These are phyloP conservation scores for Acipenser oxyrinchus DNA, from an alignment of 2,797 vertebrate species.

Conservation along the genomic window DNA sequence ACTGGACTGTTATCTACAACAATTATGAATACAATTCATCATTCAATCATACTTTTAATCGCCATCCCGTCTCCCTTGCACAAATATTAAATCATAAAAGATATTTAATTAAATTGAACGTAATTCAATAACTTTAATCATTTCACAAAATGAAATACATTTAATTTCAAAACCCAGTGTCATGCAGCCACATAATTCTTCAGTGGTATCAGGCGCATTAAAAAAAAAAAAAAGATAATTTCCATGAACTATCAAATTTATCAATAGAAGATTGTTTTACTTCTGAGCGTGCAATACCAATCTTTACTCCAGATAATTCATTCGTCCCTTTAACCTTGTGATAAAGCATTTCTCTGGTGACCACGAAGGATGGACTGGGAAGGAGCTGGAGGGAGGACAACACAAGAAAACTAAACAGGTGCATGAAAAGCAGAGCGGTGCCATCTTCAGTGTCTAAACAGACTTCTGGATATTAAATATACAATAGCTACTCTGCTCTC, in stretches of 20 bases:
- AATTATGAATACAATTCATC: slow-evolving; percentile 51
- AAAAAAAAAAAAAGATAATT: slow-evolving; percentile 1
- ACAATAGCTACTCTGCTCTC: too few relatives aligned
- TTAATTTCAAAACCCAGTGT: slow-evolving; percentile 28
- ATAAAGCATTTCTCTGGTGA: slow-evolving; percentile 2
- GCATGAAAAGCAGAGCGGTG: too few relatives aligned
- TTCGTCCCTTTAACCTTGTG: background rate
- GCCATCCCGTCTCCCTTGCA: slow-evolving; percentile 49
- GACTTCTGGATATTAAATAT: too few relatives aligned
- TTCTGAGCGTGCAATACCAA: background rate
- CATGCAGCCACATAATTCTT: slow-evolving; percentile 23
- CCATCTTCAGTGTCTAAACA: too few relatives aligned
- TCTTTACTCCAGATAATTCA: background rate
- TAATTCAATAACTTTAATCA: slow-evolving; percentile 70
- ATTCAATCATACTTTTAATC: slow-evolving; percentile 73
- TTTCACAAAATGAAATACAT: slow-evolving; percentile 43
- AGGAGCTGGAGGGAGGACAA: too few relatives aligned
- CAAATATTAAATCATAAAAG: slow-evolving; percentile 76
- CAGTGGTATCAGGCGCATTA: too few relatives aligned
- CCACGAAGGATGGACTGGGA: background rate
- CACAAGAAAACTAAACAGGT: too few relatives aligned
- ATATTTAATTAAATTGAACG: slow-evolving; percentile 73
- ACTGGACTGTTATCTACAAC: slow-evolving; percentile 53
- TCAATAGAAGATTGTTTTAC: background rate
- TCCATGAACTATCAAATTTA: background rate